These are phyloP conservation scores for Monopterus albus DNA, from an alignment of 2,113 vertebrate species.

Conservation along the genomic window DNA sequence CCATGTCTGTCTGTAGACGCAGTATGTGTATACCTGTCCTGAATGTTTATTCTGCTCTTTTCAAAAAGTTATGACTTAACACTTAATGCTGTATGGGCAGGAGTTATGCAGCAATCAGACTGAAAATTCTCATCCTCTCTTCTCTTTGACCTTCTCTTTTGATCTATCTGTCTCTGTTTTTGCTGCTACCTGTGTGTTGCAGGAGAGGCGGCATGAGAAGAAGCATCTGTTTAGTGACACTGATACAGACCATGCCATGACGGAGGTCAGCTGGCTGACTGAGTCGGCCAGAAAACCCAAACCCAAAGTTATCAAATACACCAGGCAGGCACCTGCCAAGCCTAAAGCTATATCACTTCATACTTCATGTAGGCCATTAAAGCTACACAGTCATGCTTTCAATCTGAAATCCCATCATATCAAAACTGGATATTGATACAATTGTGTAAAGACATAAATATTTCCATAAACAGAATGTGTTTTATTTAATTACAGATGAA, in stretches of 20 bases:
- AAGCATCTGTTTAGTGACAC: constrained; percentile 92
- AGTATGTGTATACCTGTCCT: too few relatives aligned
- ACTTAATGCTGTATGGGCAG: too few relatives aligned
- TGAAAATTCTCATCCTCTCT: too few relatives aligned
- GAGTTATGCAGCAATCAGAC: neutral
- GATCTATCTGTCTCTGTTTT: too few relatives aligned
- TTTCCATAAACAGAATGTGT: neutral
- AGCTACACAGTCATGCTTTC: neutral
- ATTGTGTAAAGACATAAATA: neutral
- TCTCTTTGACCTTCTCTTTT: neutral
- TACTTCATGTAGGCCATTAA: constrained; percentile 60
- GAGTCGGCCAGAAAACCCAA: constrained; percentile 85
- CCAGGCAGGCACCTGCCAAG: constrained; percentile 74
- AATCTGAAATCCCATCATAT: neutral
- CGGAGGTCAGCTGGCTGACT: constrained; percentile 90
- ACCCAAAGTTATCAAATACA: constrained; percentile 84
- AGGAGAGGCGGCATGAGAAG: constrained; percentile 73
- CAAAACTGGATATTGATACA: neutral
- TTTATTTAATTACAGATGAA: constrained; percentile 51
- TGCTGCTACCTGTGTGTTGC: constrained; percentile 44
- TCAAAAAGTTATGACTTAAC: too few relatives aligned
- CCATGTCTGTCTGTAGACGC: too few relatives aligned
- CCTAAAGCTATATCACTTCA: constrained; percentile 16
- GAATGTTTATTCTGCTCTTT: neutral
- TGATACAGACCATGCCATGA: constrained; percentile 83